Evolutionary conservation across 2,888 invertebrate species (phyloP).

Genomic region (Drosophila sordidula): DNA sequence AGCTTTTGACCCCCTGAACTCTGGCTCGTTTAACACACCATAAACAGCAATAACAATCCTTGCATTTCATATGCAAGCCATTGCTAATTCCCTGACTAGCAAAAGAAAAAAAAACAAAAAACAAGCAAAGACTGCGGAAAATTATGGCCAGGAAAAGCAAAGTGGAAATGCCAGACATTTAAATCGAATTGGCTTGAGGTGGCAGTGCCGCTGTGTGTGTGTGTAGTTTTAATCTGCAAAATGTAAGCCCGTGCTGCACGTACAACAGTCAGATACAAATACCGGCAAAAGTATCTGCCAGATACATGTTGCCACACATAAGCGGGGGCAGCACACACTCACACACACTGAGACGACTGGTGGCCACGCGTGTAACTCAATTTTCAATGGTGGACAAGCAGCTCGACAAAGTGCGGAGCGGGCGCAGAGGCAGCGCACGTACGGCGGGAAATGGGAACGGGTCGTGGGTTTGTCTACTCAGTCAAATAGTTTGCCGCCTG

Average conservation of each 20-base stretch:
- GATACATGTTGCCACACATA: conserved; percentile 52
- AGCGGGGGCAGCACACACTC: conserved; percentile 55
- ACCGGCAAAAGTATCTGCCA: conserved; percentile 71
- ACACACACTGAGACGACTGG: conserved; percentile 24
- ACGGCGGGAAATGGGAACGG: conserved; percentile 26
- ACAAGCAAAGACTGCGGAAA: conserved; percentile 39
- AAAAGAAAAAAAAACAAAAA: neutral
- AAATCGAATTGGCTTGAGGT: conserved; percentile 80
- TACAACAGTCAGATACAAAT: conserved; percentile 64
- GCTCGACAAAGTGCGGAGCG: conserved; percentile 12
- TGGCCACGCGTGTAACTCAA: conserved; percentile 79
- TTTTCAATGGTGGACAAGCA: conserved; percentile 76
- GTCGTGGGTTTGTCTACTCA: conserved; percentile 78
- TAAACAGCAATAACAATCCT: conserved; percentile 57
- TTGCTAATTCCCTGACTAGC: conserved; percentile 27
- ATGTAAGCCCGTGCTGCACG: conserved; percentile 72
- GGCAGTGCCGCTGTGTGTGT: conserved; percentile 17
- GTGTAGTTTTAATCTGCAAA: conserved; percentile 72
- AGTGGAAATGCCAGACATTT: conserved; percentile 77
- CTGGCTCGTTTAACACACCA: conserved; percentile 66
- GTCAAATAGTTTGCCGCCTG: conserved; percentile 79
- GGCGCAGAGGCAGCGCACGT: conserved; percentile 48
- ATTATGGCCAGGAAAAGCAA: conserved; percentile 78
- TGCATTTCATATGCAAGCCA: conserved; percentile 43
- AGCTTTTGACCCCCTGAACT: conserved; percentile 75